Evolutionary conservation across 37 sponge, comb jelly and placozoan genomes (phyloP), one percentile per base, ranked within the genome.

Genomic region (Tethya wilhelma): DNA sequence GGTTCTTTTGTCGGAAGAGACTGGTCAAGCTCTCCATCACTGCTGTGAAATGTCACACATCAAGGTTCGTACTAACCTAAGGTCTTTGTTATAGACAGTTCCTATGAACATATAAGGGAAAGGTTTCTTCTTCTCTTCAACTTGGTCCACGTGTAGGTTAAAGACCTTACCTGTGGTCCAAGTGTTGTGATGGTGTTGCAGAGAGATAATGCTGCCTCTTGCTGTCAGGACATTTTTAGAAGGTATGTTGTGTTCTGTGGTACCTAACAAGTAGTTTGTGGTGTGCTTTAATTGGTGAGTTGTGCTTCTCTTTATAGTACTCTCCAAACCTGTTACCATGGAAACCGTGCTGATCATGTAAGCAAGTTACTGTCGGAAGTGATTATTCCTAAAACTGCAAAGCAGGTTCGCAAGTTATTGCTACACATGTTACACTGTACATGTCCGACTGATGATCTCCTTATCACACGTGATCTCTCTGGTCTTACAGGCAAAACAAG

Each of bases 151-250:
- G 4, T 26, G 19, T 9, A 77, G 73, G 45, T 74, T 28, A 57
- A 82, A 20, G 53, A 71, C 28, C 44, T 87, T 4, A 34, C 42
- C 0, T 20, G 32, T 45, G 84, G 80, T 7, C 73, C 84, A 1
- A 74, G 80, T 73, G 29, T 87, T 17, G n/a, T 81, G 4, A 0
- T 91, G 38, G 75, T 59, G 22, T 28, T 87, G 14, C 42, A 49
- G 25, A 87, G 92, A 68, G 80, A 73, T 70, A 87, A 91, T 78
- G 92, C 85, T 55, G 85, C 80, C n/a, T 91, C 92, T 0, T 91
- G 92, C 66, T 91, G 78, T 36, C 62, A 77, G 0, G 41, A 40
- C 14, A 78, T 91, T 23, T 0, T 91, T 23, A 67, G 78, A 39
- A 91, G 90, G 92, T 91, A 43, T 55, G 53, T 59, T 2, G 26